Base-by-base conservation (phyloP, 2,888 invertebrate species). In the Catocala sponsa region DNA sequence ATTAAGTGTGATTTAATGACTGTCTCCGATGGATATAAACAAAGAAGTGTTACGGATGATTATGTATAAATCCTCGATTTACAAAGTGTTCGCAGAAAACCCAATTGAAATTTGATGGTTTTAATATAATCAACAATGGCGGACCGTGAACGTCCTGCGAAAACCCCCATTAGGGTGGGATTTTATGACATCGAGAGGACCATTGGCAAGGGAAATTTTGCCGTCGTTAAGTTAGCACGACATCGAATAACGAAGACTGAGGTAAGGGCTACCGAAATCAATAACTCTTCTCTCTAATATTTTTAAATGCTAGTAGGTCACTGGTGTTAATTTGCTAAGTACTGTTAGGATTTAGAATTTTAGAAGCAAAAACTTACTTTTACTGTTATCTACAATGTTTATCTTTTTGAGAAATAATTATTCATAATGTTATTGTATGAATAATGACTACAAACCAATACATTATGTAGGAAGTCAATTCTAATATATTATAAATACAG, bases 191-290 rank as follows among this genome's bases (percentile, higher is more conserved):
- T 99, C 91, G 99, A 99, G 94, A 96, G 98, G 86, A 99, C 99
- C 83, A 99, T 99, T 85, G 99, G 99, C 82, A 99, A 99, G 94
- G 99, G 99, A 58, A 99, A 99, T 95, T 99, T 99, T 95, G 99
- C 99, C 78, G 99, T 99, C 81, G 99, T 99, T 82, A 99, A 99
- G 95, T 95, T 99, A 89, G 99, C 99, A 80, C 97, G 98, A 89
- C 99, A 99, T 96, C 97, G 98, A 90, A 98, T 99, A 90, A 99
- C 99, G 81, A 99, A 99, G 96, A 99, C 98, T 88, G 99, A 99
- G 98, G 99, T 99, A 95, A 95, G 96, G 77, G 59, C 68, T 56
- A 63, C 33, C 52, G 12, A 47, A 64, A 70, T 74, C 66, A 54
- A 72, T 65, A 75, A 57, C n/a, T 35, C 12, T 2, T 38, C 0